Base-by-base conservation (phyloP, 1,140 invertebrate genomes). In the Tribolium castaneum region DNA sequence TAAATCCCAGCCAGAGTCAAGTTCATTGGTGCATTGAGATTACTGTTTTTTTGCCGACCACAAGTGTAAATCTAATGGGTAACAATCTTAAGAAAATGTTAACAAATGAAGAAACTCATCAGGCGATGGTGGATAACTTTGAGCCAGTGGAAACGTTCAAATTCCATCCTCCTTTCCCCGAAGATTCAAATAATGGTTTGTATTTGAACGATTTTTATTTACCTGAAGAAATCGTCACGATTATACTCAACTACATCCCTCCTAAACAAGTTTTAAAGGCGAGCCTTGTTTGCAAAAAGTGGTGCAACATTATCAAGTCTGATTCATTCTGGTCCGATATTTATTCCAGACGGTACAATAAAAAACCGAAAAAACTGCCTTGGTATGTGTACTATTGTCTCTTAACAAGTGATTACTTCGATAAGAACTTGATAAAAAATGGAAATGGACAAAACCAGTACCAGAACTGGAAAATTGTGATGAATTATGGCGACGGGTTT, bases 361-460 rank as follows among this genome's bases (percentile, higher is more conserved):
- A 70, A 10, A 81, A 71, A 72, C 51, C 82, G 13, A 83, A 83
- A 77, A 73, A 70, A 13, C 75, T 85, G 52, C 81, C 84, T 19
- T 85, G 85, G 85, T 84, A 83, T 79, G 78, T 87, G 1, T 86
- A 84, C 78, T 85, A 85, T 72, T 80, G 54, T 30, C 80, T 82
- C 14, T 80, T 85, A 22, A 73, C 80, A 51, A 85, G 80, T 3
- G 78, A 85, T 77, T 76, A 82, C 71, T 85, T 86, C 70, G 81
- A 83, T 70, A 79, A 56, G 66, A 88, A 87, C 82, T 62, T 87
- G 10, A 62, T 88, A 6, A 83, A 84, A 82, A 88, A 88, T 83
- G 81, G 83, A 12, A 86, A 86, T 79, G 87, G 86, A 6, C 73
- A 86, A 75, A 45, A 84, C 7, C 30, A 76, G 16, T 85, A 83